Conservation (phyloP, 2,113 vertebrate species). For the Helogale parvula region DNA sequence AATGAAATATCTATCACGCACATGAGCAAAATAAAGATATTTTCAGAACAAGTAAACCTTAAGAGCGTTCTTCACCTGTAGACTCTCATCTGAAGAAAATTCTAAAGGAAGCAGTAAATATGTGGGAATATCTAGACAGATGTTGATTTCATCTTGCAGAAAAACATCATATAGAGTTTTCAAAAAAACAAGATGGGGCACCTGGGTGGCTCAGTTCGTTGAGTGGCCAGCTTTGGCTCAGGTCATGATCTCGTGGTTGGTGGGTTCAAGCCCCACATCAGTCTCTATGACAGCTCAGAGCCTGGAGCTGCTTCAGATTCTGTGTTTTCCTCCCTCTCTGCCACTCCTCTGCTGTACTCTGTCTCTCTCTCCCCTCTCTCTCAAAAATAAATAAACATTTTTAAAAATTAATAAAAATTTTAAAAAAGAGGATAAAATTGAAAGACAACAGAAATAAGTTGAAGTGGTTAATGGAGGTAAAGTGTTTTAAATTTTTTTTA, state of each 20-base stretch:
- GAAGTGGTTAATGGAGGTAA: background rate
- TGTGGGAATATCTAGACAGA: background rate
- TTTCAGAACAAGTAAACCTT: background rate
- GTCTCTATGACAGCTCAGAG: too few species aligned
- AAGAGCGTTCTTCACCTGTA: background rate
- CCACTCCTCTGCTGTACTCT: too few species aligned
- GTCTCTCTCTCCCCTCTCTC: too few species aligned
- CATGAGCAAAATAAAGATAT: background rate
- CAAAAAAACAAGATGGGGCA: too few species aligned
- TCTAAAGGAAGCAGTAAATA: background rate
- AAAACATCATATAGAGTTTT: background rate
- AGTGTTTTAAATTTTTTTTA: background rate
- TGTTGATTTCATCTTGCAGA: background rate
- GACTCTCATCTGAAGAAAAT: background rate
- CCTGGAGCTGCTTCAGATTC: too few species aligned
- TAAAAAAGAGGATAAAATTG: background rate
- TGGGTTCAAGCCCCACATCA: accelerated
- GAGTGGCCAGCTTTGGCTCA: too few species aligned
- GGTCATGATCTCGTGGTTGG: too few species aligned
- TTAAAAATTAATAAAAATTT: background rate
- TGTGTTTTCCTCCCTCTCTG: too few species aligned
- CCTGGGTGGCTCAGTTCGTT: too few species aligned
- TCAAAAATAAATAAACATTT: too few species aligned
- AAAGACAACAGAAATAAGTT: background rate
- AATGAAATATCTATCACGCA: background rate